Evolutionary conservation across 2,113 vertebrate genomes (phyloP).

Genomic region (Tupaia tana): DNA sequence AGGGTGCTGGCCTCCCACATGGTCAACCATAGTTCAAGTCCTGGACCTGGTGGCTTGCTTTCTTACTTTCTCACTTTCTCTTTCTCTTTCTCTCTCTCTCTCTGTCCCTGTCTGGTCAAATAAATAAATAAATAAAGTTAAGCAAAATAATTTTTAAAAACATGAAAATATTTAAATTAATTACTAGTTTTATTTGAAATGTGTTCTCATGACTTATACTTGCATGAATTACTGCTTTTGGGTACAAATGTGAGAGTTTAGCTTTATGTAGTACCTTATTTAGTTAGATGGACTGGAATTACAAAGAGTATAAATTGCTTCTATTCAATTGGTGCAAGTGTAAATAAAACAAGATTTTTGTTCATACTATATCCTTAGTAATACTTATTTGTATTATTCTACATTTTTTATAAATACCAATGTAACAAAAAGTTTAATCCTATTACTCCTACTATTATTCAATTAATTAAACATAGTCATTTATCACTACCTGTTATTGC

Average conservation of each 20-base stretch:
- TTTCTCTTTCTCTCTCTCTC: no score
- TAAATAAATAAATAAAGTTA: no score
- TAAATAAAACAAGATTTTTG: not conserved
- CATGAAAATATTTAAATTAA: constrained; percentile 4
- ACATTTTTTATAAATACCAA: not conserved
- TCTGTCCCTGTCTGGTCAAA: no score
- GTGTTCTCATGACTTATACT: not conserved
- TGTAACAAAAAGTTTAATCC: not conserved
- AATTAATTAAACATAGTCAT: no score
- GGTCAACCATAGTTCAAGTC: no score
- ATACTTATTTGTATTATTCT: not conserved
- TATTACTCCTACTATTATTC: not conserved
- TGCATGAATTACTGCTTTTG: not conserved
- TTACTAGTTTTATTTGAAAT: not conserved
- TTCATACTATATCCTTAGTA: not conserved
- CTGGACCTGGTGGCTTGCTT: no score
- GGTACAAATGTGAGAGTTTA: not conserved
- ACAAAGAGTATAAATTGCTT: not conserved
- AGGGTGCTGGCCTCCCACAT: no score
- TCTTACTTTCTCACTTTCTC: no score
- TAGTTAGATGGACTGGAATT: not conserved
- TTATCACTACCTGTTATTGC: no score
- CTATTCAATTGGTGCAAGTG: not conserved
- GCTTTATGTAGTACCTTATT: not conserved
- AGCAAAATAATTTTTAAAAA: not conserved